phyloP scores from a whole-genome alignment of 2,888 invertebrate genomes.

The Cheilosia variabilis region DNA sequence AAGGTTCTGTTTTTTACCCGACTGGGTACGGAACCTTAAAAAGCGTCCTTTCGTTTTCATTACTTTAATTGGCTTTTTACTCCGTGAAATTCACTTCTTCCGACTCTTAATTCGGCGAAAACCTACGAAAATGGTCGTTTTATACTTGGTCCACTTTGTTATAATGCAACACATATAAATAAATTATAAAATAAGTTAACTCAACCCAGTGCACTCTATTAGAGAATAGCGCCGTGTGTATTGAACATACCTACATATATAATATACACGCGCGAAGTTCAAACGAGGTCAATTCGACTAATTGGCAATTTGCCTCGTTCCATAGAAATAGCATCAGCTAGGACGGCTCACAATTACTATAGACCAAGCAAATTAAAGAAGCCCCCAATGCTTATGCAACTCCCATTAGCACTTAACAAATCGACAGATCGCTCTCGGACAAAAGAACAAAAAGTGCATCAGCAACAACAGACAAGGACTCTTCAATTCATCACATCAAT shows the following conservation, averaged over 20 bases:
- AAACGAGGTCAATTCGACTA: slow-evolving; percentile 71
- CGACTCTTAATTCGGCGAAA: too few relatives aligned
- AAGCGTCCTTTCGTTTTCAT: too few relatives aligned
- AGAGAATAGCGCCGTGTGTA: neutral
- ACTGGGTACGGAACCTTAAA: too few relatives aligned
- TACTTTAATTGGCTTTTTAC: too few relatives aligned
- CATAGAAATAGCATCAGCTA: slow-evolving; percentile 15
- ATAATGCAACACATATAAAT: too few relatives aligned
- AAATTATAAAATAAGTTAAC: slow-evolving; percentile 9
- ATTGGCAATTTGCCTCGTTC: slow-evolving; percentile 70
- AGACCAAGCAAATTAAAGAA: slow-evolving; percentile 13
- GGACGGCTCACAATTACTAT: slow-evolving; percentile 2
- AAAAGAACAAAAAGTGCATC: slow-evolving; percentile 26
- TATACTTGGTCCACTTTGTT: too few relatives aligned
- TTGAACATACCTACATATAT: neutral
- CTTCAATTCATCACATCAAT: slow-evolving; percentile 55
- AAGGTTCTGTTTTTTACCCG: too few relatives aligned
- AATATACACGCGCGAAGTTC: slow-evolving; percentile 46
- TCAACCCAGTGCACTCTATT: slow-evolving; percentile 50
- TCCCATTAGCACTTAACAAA: slow-evolving; percentile 44
- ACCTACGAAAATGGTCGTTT: too few relatives aligned
- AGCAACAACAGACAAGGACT: slow-evolving; percentile 43
- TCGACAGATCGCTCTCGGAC: slow-evolving; percentile 29
- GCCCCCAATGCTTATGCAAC: slow-evolving; percentile 46
- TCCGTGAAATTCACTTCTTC: too few relatives aligned